Evolutionary conservation across 2,113 vertebrate genomes (phyloP).

Genomic region (Tympanuchus pallidicinctus): DNA sequence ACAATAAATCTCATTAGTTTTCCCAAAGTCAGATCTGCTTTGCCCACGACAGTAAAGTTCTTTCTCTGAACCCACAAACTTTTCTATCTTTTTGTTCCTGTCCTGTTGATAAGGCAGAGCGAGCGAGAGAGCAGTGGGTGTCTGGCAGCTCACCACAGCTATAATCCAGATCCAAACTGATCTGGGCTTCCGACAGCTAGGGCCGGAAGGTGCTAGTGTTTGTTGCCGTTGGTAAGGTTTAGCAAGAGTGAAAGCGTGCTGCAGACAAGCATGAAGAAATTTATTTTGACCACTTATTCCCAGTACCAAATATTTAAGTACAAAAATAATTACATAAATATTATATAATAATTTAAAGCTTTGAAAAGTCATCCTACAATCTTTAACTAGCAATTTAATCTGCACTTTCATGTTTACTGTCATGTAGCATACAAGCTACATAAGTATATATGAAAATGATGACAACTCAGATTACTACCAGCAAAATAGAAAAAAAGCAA

Average conservation of each 20-base stretch:
- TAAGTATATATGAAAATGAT: fast-evolving
- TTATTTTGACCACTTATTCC: not conserved
- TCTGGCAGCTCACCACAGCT: not conserved
- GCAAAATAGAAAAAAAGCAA: not conserved
- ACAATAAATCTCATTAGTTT: not conserved
- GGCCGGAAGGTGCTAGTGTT: not conserved
- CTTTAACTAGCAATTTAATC: not conserved
- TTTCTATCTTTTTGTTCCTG: not conserved
- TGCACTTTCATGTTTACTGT: not conserved
- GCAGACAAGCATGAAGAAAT: not conserved
- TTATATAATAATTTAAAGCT: not conserved
- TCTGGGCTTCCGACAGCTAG: not conserved
- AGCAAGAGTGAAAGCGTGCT: not conserved
- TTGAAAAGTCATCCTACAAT: not conserved
- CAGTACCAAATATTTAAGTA: not conserved
- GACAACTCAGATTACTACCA: not conserved
- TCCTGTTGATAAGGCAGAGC: not conserved
- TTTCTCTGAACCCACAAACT: fast-evolving
- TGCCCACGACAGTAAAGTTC: not conserved
- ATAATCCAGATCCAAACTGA: not conserved
- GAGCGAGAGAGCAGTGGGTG: not conserved
- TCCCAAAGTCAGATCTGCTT: not conserved
- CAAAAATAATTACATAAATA: not conserved
- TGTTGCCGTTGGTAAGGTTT: not conserved
- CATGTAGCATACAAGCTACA: not conserved